A percentile compares a stretch with the other conserved stretches of the same genome.
These are phyloP conservation scores for Nephrotoma appendiculata DNA, from an alignment of 2,888 invertebrate species.

Conservation along the genomic window DNA sequence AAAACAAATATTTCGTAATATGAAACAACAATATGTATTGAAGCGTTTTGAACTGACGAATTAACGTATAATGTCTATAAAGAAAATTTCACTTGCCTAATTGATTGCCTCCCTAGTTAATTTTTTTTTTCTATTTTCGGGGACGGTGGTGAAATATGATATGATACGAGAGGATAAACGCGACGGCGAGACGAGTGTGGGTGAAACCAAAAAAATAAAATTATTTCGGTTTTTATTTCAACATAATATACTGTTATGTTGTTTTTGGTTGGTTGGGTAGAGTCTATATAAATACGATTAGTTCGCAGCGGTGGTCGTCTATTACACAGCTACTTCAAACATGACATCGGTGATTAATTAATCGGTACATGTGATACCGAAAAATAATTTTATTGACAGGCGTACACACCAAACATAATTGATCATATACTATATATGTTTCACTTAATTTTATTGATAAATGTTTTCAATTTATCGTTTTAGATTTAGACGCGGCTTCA, in stretches of 20 bases:
- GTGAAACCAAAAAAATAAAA: neutral
- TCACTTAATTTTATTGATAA: neutral
- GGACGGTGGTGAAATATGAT: neutral
- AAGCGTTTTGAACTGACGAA: neutral
- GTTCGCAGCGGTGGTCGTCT: neutral
- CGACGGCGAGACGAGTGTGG: neutral
- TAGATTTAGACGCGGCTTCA: slow-evolving; percentile 87
- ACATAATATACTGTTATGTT: neutral
- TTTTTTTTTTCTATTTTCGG: neutral
- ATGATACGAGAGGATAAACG: neutral
- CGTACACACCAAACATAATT: neutral
- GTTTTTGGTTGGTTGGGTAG: neutral
- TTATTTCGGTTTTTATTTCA: neutral
- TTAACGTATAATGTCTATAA: neutral
- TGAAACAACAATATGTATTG: neutral
- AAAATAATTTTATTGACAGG: neutral
- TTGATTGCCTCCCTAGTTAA: neutral
- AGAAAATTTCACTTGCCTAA: neutral
- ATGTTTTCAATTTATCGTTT: slow-evolving; percentile 15
- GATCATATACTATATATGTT: neutral
- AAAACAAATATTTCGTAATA: neutral
- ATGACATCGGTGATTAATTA: neutral
- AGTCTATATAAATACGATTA: neutral
- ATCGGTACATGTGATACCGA: neutral
- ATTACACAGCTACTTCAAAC: neutral